Conservation (phyloP, 2,113 vertebrate genomes). For the Pelecanoides urinatrix region DNA sequence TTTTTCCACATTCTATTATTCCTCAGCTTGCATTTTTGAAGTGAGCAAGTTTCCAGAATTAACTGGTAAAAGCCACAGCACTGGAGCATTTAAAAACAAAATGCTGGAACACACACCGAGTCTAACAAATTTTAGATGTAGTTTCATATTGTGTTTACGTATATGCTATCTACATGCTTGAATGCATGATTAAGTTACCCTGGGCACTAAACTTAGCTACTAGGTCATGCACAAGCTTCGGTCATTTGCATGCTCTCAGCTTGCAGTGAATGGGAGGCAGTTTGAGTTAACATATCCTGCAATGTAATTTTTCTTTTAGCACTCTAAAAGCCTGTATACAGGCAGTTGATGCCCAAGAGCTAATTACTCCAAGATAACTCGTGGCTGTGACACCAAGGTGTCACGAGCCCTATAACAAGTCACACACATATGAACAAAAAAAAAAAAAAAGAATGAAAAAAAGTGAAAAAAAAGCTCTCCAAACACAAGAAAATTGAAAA, state of each 20-base stretch:
- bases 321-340: not conserved
- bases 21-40: not conserved
- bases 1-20: not conserved
- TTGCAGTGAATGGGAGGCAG: not conserved
- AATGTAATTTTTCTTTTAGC: not conserved
- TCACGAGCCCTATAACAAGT: accelerated
- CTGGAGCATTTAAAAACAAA: not conserved
- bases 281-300: not conserved
- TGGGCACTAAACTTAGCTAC: not conserved
- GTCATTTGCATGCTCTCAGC: not conserved
- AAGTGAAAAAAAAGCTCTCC: not conserved
- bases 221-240: not conserved
- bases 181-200: not conserved
- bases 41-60: not conserved
- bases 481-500: not conserved
- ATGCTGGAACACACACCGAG: not conserved
- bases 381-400: not conserved
- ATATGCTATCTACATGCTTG: not conserved
- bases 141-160: not conserved
- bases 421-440: not conserved
- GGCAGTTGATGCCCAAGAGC: not conserved
- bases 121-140: not conserved
- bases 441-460: not conserved
- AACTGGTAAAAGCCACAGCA: not conserved
- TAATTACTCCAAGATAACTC: not conserved